Conservation (phyloP, 2,888 invertebrate species). For the Pollenia labialis region DNA sequence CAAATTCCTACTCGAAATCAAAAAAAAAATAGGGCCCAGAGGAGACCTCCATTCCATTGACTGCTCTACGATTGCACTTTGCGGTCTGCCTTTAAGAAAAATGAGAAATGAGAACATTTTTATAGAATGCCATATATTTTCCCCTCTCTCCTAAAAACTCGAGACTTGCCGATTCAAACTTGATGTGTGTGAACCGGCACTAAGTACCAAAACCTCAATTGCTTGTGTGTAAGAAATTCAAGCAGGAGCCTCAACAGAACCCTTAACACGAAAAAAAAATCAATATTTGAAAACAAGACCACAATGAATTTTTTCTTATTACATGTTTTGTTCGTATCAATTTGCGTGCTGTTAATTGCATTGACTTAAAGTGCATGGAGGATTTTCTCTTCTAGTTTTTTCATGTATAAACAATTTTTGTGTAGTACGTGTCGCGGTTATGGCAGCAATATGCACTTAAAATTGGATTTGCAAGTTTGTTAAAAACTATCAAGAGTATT, state of each 20-base stretch:
- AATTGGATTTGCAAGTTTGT: not conserved
- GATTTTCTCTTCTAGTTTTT: slow-evolving; percentile 71
- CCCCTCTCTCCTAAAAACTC: too few species aligned
- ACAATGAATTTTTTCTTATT: slow-evolving; percentile 49
- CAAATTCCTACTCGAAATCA: too few species aligned
- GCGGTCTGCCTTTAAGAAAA: too few species aligned
- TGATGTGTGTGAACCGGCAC: too few species aligned
- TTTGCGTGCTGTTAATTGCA: slow-evolving; percentile 73
- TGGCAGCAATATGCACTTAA: not conserved
- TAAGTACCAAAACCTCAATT: not conserved
- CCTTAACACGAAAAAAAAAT: slow-evolving; percentile 44
- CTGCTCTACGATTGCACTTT: too few species aligned
- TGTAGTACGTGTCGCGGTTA: not conserved
- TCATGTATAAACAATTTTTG: slow-evolving; percentile 7
- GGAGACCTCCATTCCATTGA: too few species aligned
- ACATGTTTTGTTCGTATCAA: slow-evolving; percentile 52
- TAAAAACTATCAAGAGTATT: too few species aligned
- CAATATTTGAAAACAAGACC: slow-evolving; percentile 67
- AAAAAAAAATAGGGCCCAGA: too few species aligned
- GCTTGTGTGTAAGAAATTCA: slow-evolving; percentile 36
- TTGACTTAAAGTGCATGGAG: slow-evolving; percentile 68
- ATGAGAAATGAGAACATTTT: too few species aligned
- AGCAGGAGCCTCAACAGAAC: not conserved
- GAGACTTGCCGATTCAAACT: too few species aligned
- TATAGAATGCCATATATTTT: too few species aligned